A percentile compares a stretch with the other conserved stretches of the same genome.
Conservation (phyloP, 92 coral and sea anemone genomes). For the Epizoanthus scotinus region DNA sequence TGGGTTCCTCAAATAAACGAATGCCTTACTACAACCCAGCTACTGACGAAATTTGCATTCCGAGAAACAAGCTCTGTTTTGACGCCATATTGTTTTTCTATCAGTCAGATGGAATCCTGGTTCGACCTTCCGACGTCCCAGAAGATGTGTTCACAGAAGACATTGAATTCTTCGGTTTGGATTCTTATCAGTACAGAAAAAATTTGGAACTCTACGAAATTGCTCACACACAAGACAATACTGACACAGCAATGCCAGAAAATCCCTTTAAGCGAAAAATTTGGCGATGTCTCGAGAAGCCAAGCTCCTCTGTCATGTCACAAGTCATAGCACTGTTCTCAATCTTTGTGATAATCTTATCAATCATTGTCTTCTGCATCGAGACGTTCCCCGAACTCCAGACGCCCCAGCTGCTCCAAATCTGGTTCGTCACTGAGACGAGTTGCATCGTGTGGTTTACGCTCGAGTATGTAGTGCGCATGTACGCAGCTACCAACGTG, state of each 20-base stretch:
- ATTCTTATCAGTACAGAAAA: constrained; percentile 16
- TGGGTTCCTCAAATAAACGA: constrained; percentile 79
- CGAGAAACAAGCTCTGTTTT: constrained; percentile 76
- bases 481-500: constrained; percentile 62
- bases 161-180: constrained; percentile 75
- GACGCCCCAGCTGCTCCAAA: constrained; percentile 14
- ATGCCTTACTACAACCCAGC: constrained; percentile 62
- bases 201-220: constrained; percentile 4
- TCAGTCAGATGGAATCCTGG: constrained; percentile 92
- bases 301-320: constrained; percentile 73
- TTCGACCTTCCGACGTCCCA: constrained; percentile 81
- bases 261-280: constrained; percentile 58
- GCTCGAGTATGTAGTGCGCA: constrained; percentile 68
- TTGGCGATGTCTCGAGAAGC: constrained; percentile 86
- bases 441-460: constrained; percentile 83
- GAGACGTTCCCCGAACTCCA: constrained; percentile 76
- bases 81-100: constrained; percentile 93
- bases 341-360: constrained; percentile 65
- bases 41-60: constrained; percentile 63
- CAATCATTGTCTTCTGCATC: constrained; percentile 79
- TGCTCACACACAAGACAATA: constrained; percentile 22
- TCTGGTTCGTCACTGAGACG: constrained; percentile 82
- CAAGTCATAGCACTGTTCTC: constrained; percentile 71
- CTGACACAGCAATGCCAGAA: constrained; percentile 44
- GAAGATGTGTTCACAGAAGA: constrained; percentile 73